Conservation (phyloP, 2,888 invertebrate species). For the Blera fallax region DNA sequence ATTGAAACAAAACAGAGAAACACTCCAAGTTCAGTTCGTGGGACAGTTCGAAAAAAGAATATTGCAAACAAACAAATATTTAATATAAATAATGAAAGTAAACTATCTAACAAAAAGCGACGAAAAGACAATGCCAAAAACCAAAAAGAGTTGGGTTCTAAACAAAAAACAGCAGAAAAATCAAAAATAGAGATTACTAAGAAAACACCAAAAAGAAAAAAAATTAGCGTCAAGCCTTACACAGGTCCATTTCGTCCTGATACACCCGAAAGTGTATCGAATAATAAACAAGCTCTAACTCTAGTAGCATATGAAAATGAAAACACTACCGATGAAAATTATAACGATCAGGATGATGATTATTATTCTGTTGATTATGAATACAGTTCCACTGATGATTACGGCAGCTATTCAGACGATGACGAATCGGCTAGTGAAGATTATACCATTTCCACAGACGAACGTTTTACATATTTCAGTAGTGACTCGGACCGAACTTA, state of each 20-base stretch:
- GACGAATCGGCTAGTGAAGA: background rate
- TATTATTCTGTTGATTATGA: background rate
- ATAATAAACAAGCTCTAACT: background rate
- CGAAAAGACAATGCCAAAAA: background rate
- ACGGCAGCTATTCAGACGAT: background rate
- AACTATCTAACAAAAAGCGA: background rate
- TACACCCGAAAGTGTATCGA: background rate
- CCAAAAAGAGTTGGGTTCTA: background rate
- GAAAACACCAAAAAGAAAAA: background rate
- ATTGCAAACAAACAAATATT: background rate
- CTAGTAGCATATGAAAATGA: slow-evolving; percentile 5
- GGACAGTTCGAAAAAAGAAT: background rate
- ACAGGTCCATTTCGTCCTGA: background rate
- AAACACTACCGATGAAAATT: background rate
- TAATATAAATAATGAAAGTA: background rate
- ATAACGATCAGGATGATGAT: slow-evolving; percentile 5
- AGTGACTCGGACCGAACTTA: slow-evolving; percentile 31
- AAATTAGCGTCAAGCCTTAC: background rate
- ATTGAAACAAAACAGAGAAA: background rate
- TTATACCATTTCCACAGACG: background rate
- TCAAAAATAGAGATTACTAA: background rate
- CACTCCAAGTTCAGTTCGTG: background rate
- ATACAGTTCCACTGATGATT: background rate
- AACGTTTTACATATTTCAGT: slow-evolving; percentile 4
- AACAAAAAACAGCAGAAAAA: background rate